Evolutionary conservation across 1,140 invertebrate genomes (phyloP), one percentile per base, ranked within the genome.

Genomic region (Gryon sp.): DNA sequence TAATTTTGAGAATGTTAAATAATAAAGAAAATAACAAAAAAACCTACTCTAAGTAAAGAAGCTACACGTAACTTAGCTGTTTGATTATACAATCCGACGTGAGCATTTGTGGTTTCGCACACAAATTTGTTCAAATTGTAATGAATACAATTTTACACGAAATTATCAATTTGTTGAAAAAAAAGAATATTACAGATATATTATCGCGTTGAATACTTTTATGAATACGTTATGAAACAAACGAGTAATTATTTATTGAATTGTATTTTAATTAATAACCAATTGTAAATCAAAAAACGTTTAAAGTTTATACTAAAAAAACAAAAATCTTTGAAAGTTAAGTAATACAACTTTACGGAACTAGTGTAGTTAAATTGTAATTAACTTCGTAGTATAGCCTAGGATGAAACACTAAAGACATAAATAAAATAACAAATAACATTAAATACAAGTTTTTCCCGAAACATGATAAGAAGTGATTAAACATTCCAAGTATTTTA

Each of bases 1-100:
- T 36, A 46, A 46, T 55, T 30, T 52, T 38, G 38, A 22, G 19
- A 28, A n/a, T n/a, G n/a, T n/a, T n/a, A 52, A 65, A n/a, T 18
- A 32, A 6, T 41, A 0, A 5, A 6, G 14, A 9, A 41, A 46
- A 63, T n/a, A n/a, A n/a, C n/a, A 46, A 52, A 32, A 34, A 53
- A 43, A 32, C 9, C 11, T 32, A 8, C 6, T 9, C 2, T 3
- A 2, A 22, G 41, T 46, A 11, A 24, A 34, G 16, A 50, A 20
- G 36, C 11, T 22, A 36, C 26, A 22, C 24, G 46, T 65, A 26
- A 41, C 22, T 38, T 22, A 40, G 40, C 40, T 41, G 12, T 16
- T 26, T 6, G 43, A 50, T 52, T 41, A 41, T 20, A 7, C 15
- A 2, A 4, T 11, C 11, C 30, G 30, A 20, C 15, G 12, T 7